Percentiles rank a stretch among this genome's conserved stretches.
Conservation (phyloP, 2,888 invertebrate genomes). For the Archips xylosteana region DNA sequence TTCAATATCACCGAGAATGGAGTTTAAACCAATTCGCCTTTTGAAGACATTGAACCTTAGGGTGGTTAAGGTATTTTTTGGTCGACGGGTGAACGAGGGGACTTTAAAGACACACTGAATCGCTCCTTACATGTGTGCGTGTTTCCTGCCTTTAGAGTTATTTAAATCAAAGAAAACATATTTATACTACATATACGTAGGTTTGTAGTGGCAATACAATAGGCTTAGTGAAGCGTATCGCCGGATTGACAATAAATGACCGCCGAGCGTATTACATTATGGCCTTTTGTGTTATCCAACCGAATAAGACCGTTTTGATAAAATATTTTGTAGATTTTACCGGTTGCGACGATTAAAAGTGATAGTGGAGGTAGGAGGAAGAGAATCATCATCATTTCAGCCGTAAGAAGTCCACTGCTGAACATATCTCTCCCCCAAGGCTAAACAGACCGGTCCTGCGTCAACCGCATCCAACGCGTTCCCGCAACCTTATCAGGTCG, state of each 20-base stretch:
- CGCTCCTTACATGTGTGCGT: background rate
- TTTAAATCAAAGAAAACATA: slow-evolving; percentile 4
- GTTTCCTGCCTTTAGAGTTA: background rate
- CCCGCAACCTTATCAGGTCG: too few relatives aligned
- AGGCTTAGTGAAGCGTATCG: slow-evolving; percentile 54
- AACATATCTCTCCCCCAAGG: too few relatives aligned
- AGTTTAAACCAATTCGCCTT: too few relatives aligned
- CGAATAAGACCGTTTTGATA: slow-evolving; percentile 15
- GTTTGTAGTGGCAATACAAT: slow-evolving; percentile 45
- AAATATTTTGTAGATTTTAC: background rate
- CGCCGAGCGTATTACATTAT: slow-evolving; percentile 27
- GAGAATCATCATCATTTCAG: too few relatives aligned
- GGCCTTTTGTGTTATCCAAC: slow-evolving; percentile 31
- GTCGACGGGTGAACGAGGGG: background rate
- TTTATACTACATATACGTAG: slow-evolving; percentile 10
- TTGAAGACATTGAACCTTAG: too few relatives aligned
- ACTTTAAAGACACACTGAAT: background rate
- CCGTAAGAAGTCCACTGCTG: too few relatives aligned
- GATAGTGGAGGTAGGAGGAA: too few relatives aligned
- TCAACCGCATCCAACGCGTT: too few relatives aligned
- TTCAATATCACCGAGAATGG: too few relatives aligned
- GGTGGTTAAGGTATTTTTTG: too few relatives aligned
- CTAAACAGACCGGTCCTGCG: too few relatives aligned
- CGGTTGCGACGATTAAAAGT: background rate
- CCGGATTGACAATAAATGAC: slow-evolving; percentile 50